Evolutionary conservation across 2,113 vertebrate genomes (phyloP), one percentile per base, ranked within the genome.

Genomic region (Tetraodon nigroviridis): DNA sequence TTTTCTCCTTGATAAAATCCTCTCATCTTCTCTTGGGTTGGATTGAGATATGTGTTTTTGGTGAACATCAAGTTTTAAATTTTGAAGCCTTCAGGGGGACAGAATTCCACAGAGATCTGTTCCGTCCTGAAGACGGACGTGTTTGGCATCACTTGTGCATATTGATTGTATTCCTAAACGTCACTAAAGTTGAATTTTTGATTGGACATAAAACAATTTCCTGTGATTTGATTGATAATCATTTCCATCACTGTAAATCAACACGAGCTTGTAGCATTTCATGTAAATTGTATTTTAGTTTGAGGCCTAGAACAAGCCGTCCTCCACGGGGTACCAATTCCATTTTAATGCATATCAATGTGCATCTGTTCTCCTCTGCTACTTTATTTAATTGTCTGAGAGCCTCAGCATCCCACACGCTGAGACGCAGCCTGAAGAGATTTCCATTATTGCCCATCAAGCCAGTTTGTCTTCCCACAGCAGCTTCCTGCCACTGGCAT

Each of bases 331-430:
- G 61, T 29, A 3, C 51, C 63, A 80, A 85, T 80, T 65, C 72
- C 69, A 63, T 82, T 73, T 74, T 77, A 78, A 81, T 66, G 41
- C 27, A 61, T 71, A 71, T 32, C 57, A 40, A 29, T 54, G 41
- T 60, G 65, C 58, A 51, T 50, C 60, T 64, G 56, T 73, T 79
- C 40, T 58, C 71, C 40, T 58, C 71, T 27, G 70, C 69, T 62
- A 70, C 60, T 69, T 41, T 73, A 81, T 69, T 41, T 73, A 81
- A 84, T 77, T 73, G 62, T 76, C 55, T 68, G 51, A 8, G 32
- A 12, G 32, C 56, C 21, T 73, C 44, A 6, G 10, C 32, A 12
- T 37, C 32, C 2, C 32, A 37, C 32, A 37, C 12, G 32, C 32
- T 37, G 32, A 37, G 8, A 37, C 32, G 4, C 32, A 37, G 24